Conservation (phyloP, 2,113 vertebrate species). For the Engystomops pustulosus region DNA sequence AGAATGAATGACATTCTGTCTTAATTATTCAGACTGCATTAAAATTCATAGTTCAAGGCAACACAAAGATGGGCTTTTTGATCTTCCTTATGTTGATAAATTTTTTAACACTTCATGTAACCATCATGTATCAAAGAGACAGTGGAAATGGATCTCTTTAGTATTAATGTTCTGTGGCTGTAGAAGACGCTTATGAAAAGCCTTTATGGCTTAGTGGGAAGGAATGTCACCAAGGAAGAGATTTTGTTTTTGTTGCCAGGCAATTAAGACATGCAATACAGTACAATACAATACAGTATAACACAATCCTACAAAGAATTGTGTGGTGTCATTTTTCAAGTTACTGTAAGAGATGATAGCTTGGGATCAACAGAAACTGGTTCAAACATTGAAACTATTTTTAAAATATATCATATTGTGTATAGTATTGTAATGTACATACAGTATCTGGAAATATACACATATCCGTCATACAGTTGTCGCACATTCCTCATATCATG, state of each 20-base stretch:
- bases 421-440: not conserved
- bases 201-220: constrained; percentile 20
- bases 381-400: not conserved
- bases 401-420: not conserved
- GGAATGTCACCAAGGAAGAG: constrained; percentile 27
- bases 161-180: constrained; percentile 45
- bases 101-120: constrained; percentile 57
- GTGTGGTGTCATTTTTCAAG: not conserved
- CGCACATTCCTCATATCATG: too few relatives aligned
- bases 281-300: constrained; percentile 15
- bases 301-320: constrained; percentile 1
- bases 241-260: constrained; percentile 47
- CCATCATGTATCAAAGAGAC: constrained; percentile 55
- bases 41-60: constrained; percentile 58
- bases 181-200: constrained; percentile 17
- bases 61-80: constrained; percentile 37
- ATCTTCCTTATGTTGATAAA: constrained; percentile 52
- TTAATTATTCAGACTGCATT: constrained; percentile 55
- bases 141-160: constrained; percentile 46
- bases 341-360: not conserved
- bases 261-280: constrained; percentile 42
- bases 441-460: too few relatives aligned
- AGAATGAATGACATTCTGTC: constrained; percentile 41
- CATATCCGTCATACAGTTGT: too few relatives aligned
- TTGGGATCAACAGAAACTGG: not conserved